Conservation (phyloP, 2,888 invertebrate species). For the Dolichomitus sp. region DNA sequence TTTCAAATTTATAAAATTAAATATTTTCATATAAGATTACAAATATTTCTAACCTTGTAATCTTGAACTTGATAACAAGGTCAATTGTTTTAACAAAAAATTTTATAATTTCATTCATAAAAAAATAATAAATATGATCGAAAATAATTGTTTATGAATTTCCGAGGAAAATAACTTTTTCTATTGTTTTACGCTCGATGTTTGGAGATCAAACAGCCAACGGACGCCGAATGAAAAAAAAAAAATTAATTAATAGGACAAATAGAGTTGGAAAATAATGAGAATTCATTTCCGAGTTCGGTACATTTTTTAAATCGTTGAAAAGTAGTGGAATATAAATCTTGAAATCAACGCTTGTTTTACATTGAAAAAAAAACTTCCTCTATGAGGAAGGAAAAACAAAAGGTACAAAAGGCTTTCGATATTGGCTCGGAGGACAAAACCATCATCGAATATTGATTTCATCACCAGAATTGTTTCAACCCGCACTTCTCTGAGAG, state of each 20-base stretch:
- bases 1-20: too few species aligned
- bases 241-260: too few species aligned
- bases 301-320: neutral
- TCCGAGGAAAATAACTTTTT: too few species aligned
- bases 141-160: too few species aligned
- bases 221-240: too few species aligned
- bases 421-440: constrained; percentile 17
- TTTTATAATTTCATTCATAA: too few species aligned
- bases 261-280: neutral
- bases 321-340: neutral
- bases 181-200: too few species aligned
- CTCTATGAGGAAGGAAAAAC: neutral
- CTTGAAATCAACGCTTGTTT: neutral
- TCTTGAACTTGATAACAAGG: too few species aligned
- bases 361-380: neutral
- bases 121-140: neutral
- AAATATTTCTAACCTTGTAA: too few species aligned
- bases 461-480: neutral
- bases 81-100: too few species aligned
- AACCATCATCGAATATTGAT: constrained; percentile 15
- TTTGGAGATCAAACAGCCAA: too few species aligned
- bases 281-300: neutral
- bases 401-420: neutral
- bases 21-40: too few species aligned
- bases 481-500: neutral